Evolutionary conservation across 2,888 invertebrate species (phyloP).

Genomic region (Hyalella azteca): DNA sequence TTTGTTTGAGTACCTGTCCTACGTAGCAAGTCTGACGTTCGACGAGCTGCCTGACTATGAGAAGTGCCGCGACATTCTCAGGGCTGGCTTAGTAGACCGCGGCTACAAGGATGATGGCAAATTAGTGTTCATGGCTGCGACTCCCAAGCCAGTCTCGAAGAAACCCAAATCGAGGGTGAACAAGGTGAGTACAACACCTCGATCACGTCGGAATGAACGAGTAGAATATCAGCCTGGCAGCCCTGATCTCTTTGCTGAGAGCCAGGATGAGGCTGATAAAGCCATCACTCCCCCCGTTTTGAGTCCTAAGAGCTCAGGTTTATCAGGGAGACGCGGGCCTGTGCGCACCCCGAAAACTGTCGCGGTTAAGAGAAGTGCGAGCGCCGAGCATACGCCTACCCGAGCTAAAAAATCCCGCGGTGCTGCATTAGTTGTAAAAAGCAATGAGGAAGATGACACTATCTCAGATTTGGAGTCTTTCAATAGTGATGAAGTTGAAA

Average conservation of each 20-base stretch:
- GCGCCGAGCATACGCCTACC: neutral
- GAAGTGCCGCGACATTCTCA: constrained; percentile 73
- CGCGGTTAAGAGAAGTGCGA: neutral
- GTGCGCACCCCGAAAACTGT: neutral
- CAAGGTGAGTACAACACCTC: constrained; percentile 56
- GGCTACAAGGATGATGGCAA: constrained; percentile 57
- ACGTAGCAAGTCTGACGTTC: constrained; percentile 75
- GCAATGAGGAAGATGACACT: neutral
- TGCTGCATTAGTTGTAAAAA: neutral
- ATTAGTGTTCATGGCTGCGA: constrained; percentile 56
- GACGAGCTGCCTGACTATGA: constrained; percentile 79
- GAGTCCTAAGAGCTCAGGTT: neutral
- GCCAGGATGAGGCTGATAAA: constrained; percentile 40
- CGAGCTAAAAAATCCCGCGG: neutral
- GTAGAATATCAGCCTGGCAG: constrained; percentile 7
- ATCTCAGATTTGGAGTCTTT: neutral
- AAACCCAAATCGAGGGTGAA: constrained; percentile 48
- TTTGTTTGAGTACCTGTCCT: constrained; percentile 70
- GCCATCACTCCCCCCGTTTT: neutral
- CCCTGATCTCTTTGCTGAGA: constrained; percentile 20
- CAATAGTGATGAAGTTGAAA: constrained; percentile 34
- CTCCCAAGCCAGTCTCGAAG: constrained; percentile 51
- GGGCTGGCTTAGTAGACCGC: constrained; percentile 67
- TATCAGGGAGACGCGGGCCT: neutral
- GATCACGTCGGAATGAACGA: neutral